Conservation (phyloP, 2,113 vertebrate species). For the Dromiciops gliroides region DNA sequence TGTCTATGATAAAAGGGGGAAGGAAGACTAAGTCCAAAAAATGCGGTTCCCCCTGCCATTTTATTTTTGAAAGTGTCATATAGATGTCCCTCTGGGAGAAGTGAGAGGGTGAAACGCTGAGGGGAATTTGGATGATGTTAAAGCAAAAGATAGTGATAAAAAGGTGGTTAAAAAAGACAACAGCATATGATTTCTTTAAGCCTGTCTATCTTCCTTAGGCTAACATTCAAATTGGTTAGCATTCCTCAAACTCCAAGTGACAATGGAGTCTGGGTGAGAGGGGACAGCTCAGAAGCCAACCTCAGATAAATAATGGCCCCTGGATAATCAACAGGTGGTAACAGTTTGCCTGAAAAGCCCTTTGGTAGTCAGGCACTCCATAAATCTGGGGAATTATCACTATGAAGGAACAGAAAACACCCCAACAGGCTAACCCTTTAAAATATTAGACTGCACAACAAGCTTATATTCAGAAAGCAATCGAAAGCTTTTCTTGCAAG, state of each 20-base stretch:
- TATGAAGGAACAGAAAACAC: conserved; percentile 28
- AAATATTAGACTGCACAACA: neutral
- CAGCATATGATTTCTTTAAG: neutral
- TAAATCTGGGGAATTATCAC: conserved; percentile 13
- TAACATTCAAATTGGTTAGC: neutral
- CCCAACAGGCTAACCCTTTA: conserved; percentile 14
- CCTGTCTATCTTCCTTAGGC: neutral
- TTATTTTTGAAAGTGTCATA: neutral
- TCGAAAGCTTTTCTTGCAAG: neutral
- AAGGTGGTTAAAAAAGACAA: neutral
- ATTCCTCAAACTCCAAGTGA: neutral
- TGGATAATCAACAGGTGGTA: neutral
- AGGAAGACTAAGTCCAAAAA: neutral
- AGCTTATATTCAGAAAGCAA: neutral
- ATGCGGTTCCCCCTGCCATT: neutral
- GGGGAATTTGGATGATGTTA: neutral
- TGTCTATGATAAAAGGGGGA: neutral
- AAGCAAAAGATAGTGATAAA: neutral
- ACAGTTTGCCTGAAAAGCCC: conserved; percentile 30
- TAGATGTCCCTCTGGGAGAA: neutral
- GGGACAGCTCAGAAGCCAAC: conserved; percentile 35
- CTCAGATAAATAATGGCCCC: neutral
- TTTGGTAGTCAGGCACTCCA: conserved; percentile 1
- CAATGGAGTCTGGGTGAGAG: neutral
- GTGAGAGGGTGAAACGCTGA: neutral